Evolutionary conservation across 2,888 invertebrate species (phyloP), one percentile per base, ranked within the genome.

Genomic region (Quadriops clusia): DNA sequence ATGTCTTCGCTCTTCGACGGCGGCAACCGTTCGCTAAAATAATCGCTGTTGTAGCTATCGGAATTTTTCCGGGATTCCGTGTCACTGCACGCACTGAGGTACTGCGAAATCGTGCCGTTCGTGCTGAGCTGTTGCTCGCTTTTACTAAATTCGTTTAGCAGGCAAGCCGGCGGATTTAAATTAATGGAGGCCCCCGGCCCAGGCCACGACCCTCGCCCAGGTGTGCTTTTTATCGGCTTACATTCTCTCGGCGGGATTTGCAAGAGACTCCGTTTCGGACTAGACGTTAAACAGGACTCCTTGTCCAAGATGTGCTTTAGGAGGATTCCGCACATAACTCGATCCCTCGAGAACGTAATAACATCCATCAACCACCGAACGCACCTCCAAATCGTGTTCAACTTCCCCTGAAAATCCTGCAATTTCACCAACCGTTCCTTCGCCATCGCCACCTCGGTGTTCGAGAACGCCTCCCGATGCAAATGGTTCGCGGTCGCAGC

Each of bases 321-420:
- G 43, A 41, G 59, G 45, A 41, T 60, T 46, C 56, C 56, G 14
- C 42, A 46, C 8, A 50, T 47, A 11, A 65, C 64, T 21, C 81
- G 74, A 51, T 95, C 95, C 37, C 97, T 72, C 1, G 95, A 93
- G 54, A 89, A 89, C 0, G 86, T 79, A 31, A 97, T 89, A 4
- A 94, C 80, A 53, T 95, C 93, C 75, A 93, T 86, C 11, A 97
- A 71, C 97, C 97, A 98, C 10, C 98, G 74, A 23, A 89, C 81
- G 11, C 82, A 79, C 52, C 90, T 89, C 97, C 97, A 97, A 3
- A 89, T 77, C 0, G 73, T 63, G 50, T 95, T 95, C 24, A 95
- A 66, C 49, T 78, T 83, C 17, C 74, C 67, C 53, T 94, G 93
- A 22, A 93, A 70, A 30, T 86, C 83, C 51, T 85, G 81, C 15